Percentiles rank a stretch among this genome's conserved stretches.
phyloP scores from a whole-genome alignment of 2,113 vertebrate species.

The Ammodytes dubius region DNA sequence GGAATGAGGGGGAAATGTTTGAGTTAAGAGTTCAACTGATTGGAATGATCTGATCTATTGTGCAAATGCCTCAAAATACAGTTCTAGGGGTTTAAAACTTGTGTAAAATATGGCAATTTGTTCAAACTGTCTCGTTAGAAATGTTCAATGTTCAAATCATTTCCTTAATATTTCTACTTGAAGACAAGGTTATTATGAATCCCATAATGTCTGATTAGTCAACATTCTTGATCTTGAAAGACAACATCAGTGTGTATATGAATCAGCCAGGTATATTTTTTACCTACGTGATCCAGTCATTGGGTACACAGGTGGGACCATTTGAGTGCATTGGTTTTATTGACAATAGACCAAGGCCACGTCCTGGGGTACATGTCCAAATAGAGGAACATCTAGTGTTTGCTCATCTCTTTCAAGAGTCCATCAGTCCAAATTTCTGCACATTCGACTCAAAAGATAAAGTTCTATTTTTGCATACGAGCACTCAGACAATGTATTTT shows the following conservation, averaged over 20 bases:
- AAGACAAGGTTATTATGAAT: not conserved
- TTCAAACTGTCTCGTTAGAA: not conserved
- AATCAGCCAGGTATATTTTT: constrained; percentile 15
- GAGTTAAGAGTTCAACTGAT: not conserved
- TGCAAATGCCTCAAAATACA: not conserved
- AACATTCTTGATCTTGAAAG: not conserved
- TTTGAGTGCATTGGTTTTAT: constrained; percentile 35
- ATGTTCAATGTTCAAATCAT: not conserved
- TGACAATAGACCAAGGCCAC: constrained; percentile 72
- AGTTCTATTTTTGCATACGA: constrained; percentile 51
- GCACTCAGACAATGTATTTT: not conserved
- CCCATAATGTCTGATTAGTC: not conserved
- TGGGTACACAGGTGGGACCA: constrained; percentile 6
- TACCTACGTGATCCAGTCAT: not conserved
- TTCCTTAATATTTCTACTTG: not conserved
- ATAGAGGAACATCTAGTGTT: constrained; percentile 62
- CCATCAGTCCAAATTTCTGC: constrained; percentile 62
- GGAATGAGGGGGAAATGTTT: not conserved
- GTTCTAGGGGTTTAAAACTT: not conserved
- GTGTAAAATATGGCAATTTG: not conserved
- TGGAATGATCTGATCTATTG: not conserved
- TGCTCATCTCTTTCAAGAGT: constrained; percentile 60
- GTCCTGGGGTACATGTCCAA: constrained; percentile 60
- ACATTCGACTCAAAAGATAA: constrained; percentile 57
- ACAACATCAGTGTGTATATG: not conserved